Evolutionary conservation across 2,888 invertebrate genomes (phyloP).

Genomic region (Dermolepida albohirtum): DNA sequence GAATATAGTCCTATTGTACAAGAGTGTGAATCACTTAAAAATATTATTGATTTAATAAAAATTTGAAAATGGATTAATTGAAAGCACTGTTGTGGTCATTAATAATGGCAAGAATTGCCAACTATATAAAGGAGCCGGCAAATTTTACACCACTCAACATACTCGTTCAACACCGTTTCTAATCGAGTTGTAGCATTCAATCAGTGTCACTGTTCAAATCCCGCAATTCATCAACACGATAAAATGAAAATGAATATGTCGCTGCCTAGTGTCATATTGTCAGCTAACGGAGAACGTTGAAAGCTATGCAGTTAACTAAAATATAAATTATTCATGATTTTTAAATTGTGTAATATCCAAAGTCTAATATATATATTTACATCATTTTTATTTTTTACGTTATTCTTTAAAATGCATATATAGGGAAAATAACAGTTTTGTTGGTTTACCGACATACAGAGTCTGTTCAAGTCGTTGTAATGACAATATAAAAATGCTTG

Average conservation of each 20-base stretch:
- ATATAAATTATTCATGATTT: constrained; percentile 22
- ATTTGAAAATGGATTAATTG: constrained; percentile 32
- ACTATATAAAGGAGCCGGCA: constrained; percentile 51
- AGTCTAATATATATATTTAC: background rate
- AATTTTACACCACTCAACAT: constrained; percentile 58
- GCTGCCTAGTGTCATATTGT: constrained; percentile 57
- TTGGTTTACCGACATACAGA: too few species aligned
- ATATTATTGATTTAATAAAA: constrained; percentile 20
- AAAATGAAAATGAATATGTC: constrained; percentile 62
- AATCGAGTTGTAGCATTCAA: constrained; percentile 64
- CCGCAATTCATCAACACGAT: constrained; percentile 62
- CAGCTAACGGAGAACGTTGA: constrained; percentile 31
- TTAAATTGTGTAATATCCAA: background rate
- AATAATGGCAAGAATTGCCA: constrained; percentile 45
- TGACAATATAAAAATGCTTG: too few species aligned
- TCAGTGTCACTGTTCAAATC: constrained; percentile 63
- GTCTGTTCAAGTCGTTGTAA: too few species aligned
- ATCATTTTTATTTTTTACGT: background rate
- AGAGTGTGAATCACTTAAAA: background rate
- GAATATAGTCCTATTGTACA: too few species aligned
- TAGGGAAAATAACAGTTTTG: too few species aligned
- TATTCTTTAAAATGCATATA: background rate
- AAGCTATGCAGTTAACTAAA: constrained; percentile 26
- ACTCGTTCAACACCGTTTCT: constrained; percentile 59
- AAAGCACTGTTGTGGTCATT: constrained; percentile 29